Base-by-base conservation (phyloP, 2,888 invertebrate genomes). In the Pseudanteris insignis region DNA sequence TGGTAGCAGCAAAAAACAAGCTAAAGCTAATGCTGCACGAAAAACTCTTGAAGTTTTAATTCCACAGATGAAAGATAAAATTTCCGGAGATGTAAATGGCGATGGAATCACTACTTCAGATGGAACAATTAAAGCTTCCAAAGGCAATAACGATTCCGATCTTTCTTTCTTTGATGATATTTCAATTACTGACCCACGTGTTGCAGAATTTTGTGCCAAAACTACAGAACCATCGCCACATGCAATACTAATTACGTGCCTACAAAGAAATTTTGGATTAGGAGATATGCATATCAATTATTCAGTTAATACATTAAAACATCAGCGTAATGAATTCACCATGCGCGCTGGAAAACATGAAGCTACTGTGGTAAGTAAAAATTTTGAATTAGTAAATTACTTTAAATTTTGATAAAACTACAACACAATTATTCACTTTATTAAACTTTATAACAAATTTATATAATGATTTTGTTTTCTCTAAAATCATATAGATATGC, bases 161-260 rank as follows among this genome's bases (percentile, higher is more conserved):
- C 62, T 80, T 8, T 78, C 79, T 1, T 93, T 93, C 74, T 95
- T 95, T 78, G 96, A 98, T 83, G 90, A 92, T 79, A 92, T 98
- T 67, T 88, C 89, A 67, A 92, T 98, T 48, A 92, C 92, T 76
- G 97, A 98, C 84, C 94, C 96, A 0, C 86, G 97, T 65, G 92
- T 98, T 15, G 88, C 91, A 32, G 96, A 96, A 81, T 90, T 97
- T 80, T 97, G 96, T 81, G 90, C 91, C n/a, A 94, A 94, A 79
- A 93, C 96, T 0, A 95, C 96, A 36, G 96, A 97, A 81, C 95
- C 95, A 0, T 90, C 92, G 6, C 98, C 98, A 0, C 96, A 94
- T 83, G 91, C 94, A 68, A 92, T 97, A 64, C 84, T 98, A 46
- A 83, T 94, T 34, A 96, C 95, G 2, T 96, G 96, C 74, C 84